phyloP scores from a whole-genome alignment of 2,888 invertebrate species.

The Ischnus inquisitorius region DNA sequence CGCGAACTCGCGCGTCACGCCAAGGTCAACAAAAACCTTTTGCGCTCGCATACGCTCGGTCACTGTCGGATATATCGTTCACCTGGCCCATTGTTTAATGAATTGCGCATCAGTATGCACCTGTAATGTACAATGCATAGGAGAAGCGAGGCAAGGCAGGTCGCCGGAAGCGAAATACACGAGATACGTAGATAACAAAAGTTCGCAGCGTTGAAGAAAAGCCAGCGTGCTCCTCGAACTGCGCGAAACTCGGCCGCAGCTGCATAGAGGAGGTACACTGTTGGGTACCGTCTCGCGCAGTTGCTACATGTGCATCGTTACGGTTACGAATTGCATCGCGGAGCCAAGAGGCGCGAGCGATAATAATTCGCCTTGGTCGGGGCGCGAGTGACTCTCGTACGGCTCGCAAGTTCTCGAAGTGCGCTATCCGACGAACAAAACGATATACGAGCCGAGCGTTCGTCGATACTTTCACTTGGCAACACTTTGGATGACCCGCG shows the following conservation, averaged over 20 bases:
- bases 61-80: conserved; percentile 1
- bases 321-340: conserved; percentile 11
- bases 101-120: background rate
- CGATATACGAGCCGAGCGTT: background rate
- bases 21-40: conserved; percentile 46
- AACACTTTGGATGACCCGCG: conserved; percentile 60
- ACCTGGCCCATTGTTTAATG: background rate
- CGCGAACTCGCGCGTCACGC: conserved; percentile 41
- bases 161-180: background rate
- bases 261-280: background rate
- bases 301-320: background rate
- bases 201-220: background rate
- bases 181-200: background rate
- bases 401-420: conserved; percentile 7
- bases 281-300: background rate
- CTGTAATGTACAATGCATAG: background rate
- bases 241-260: background rate
- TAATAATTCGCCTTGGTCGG: conserved; percentile 13
- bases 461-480: conserved; percentile 65
- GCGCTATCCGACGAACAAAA: background rate
- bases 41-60: background rate
- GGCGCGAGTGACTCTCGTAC: conserved; percentile 13
- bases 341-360: conserved; percentile 3
- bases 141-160: background rate
- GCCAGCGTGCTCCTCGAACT: background rate